Percentiles rank a stretch among this genome's conserved stretches.
Conservation (phyloP, 2,113 vertebrate genomes). For the Xenotilapia flavipinnis region DNA sequence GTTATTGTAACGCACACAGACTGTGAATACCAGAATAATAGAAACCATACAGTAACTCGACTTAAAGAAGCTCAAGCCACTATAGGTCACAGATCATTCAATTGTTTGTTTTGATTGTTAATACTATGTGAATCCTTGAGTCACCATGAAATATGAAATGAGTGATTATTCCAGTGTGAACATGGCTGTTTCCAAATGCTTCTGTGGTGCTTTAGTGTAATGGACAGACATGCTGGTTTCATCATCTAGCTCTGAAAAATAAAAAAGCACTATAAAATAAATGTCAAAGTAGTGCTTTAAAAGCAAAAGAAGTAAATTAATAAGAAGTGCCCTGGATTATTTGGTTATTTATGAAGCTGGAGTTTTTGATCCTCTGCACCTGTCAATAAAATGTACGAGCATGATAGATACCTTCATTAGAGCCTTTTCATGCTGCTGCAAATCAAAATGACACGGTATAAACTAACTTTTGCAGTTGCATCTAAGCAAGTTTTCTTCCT, state of each 20-base stretch:
- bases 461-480: background rate
- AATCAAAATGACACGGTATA: background rate
- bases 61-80: background rate
- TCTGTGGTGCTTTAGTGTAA: background rate
- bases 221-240: background rate
- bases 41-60: accelerated
- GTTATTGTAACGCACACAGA: background rate
- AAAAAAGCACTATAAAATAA: background rate
- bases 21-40: background rate
- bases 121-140: background rate
- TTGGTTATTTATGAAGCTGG: background rate
- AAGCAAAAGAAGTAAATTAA: background rate
- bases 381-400: background rate
- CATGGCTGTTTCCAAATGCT: background rate
- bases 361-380: background rate
- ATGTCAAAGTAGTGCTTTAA: background rate
- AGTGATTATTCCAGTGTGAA: background rate
- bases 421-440: background rate
- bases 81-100: background rate
- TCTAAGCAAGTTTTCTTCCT: background rate
- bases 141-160: background rate
- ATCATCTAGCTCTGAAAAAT: background rate
- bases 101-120: background rate
- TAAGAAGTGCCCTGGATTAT: background rate
- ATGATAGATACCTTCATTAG: background rate